phyloP scores from a whole-genome alignment of 2,888 invertebrate genomes.

The Nesidiocoris tenuis region DNA sequence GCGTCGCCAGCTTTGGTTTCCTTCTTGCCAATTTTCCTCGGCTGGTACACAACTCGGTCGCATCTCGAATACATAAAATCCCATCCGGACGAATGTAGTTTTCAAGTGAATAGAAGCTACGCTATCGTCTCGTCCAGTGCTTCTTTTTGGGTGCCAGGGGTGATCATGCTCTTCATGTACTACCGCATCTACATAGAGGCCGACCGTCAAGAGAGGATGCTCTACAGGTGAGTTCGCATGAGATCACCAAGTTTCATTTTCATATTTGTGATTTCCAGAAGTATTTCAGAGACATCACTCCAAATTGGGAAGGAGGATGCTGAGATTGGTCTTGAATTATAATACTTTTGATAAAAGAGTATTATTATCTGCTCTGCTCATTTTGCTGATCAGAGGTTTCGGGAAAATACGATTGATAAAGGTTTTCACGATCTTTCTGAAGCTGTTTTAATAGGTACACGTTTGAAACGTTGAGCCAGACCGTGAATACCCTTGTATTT shows the following conservation, averaged over 20 bases:
- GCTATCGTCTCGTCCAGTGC: constrained; percentile 86
- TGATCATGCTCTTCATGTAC: constrained; percentile 91
- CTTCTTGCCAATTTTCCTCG: constrained; percentile 91
- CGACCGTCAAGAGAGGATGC: constrained; percentile 78
- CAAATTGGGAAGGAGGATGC: too few relatives aligned
- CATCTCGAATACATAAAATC: constrained; percentile 60
- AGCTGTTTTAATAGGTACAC: too few relatives aligned
- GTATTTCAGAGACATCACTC: too few relatives aligned
- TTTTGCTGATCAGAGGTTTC: too few relatives aligned
- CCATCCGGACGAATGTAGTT: constrained; percentile 64
- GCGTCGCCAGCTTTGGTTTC: constrained; percentile 88
- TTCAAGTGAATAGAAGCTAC: constrained; percentile 75
- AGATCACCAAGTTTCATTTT: neutral
- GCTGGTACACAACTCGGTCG: constrained; percentile 88
- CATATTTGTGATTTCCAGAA: too few relatives aligned
- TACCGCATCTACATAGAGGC: constrained; percentile 84
- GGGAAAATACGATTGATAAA: too few relatives aligned
- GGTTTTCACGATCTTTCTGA: too few relatives aligned
- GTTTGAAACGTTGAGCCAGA: too few relatives aligned
- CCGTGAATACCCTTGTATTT: too few relatives aligned
- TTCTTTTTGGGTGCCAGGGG: constrained; percentile 91
- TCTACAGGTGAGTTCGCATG: constrained; percentile 66
- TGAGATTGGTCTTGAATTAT: too few relatives aligned
- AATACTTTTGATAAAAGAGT: too few relatives aligned
- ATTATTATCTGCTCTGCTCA: too few relatives aligned